Base-by-base conservation (phyloP, 2,888 invertebrate species). In the Philereme vetulata region DNA sequence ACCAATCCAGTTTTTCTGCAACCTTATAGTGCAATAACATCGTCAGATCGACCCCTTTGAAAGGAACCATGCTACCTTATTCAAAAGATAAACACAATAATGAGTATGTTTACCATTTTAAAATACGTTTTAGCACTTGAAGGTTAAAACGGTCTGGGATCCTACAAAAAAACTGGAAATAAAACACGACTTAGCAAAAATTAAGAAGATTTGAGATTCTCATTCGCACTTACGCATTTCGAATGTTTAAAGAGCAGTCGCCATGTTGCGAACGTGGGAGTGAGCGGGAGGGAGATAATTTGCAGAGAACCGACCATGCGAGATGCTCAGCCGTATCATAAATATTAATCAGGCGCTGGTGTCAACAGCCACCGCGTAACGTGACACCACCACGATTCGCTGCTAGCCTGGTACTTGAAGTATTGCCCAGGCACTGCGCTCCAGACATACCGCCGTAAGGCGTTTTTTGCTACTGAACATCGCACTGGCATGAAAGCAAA, bases 281-380 rank as follows among this genome's bases (percentile, higher is more conserved):
- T 70, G 84, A 91, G 84, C 70, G 78, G 76, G 90, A 90, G 68
- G 75, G 81, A 78, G 80, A 76, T 82, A 82, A 89, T 90, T 90
- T 84, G 90, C 90, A 82, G 83, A 85, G 78, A 90, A 90, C 90
- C 88, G 90, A 90, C 91, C 92, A 89, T 90, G 86, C 92, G 90
- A 92, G 92, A 92, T 92, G 89, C 88, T 90, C 90, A 86, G 87
- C 82, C 88, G 87, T 90, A 92, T 92, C 92, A 92, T 92, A 92
- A 92, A 92, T 92, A 92, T 92, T 92, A 92, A 92, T 92, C 92
- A 92, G 90, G 90, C 92, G 84, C 88, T 91, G 92, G 92, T 91
- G 92, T 92, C 92, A 91, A 92, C 92, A 91, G 92, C 92, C 92
- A 91, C 90, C 86, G 90, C 90, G 92, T 91, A 91, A 91, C 91